These are phyloP conservation scores for Heliconius hortense DNA, from an alignment of 2,888 invertebrate genomes.

Conservation along the genomic window DNA sequence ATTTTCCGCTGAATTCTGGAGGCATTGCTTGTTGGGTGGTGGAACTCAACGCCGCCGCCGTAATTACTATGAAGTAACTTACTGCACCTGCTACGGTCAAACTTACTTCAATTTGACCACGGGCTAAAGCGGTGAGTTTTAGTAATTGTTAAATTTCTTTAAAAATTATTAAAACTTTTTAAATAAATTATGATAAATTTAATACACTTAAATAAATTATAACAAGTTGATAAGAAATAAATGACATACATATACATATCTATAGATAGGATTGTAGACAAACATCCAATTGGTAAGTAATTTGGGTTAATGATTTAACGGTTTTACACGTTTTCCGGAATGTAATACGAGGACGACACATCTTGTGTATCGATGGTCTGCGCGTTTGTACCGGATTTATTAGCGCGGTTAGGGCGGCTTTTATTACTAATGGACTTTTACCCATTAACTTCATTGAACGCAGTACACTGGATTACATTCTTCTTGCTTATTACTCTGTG, in stretches of 20 bases:
- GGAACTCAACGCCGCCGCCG: too few relatives aligned
- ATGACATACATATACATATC: not conserved
- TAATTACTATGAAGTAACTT: too few relatives aligned
- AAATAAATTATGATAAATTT: too few relatives aligned
- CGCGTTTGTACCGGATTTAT: constrained; percentile 56
- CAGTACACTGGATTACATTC: constrained; percentile 8
- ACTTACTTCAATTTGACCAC: too few relatives aligned
- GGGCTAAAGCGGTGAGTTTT: too few relatives aligned
- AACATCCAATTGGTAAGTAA: constrained; percentile 52
- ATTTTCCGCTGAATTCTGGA: too few relatives aligned
- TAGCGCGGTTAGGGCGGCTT: constrained; percentile 61
- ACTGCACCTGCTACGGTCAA: too few relatives aligned
- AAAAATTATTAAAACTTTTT: not conserved
- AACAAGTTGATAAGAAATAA: not conserved
- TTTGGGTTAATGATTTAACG: constrained; percentile 71
- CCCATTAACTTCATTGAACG: constrained; percentile 54
- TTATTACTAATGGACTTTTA: constrained; percentile 66
- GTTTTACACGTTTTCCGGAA: constrained; percentile 61
- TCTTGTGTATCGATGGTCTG: constrained; percentile 48
- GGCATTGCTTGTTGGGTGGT: too few relatives aligned
- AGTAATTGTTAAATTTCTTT: too few relatives aligned
- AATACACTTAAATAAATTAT: too few relatives aligned
- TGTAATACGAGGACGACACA: constrained; percentile 52
- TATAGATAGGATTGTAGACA: constrained; percentile 33
- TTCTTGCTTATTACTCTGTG: constrained; percentile 1